These are phyloP conservation scores for Steinernema khuongi DNA, from an alignment of 1,140 invertebrate genomes.

Conservation along the genomic window DNA sequence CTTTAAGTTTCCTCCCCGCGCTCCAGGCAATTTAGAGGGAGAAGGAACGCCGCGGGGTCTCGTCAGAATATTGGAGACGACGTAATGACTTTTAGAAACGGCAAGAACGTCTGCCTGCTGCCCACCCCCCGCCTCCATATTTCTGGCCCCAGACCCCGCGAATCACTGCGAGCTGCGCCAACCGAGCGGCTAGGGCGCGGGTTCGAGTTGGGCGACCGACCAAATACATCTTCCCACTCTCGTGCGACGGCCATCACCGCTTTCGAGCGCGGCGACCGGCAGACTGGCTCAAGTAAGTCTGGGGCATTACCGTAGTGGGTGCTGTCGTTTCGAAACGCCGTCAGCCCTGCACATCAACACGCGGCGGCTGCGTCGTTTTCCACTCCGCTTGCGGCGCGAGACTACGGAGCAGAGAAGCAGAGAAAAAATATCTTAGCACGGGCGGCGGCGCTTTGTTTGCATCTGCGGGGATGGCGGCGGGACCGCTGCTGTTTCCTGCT, in stretches of 20 bases:
- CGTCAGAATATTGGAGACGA: background rate
- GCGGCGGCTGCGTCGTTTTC: conserved; percentile 13
- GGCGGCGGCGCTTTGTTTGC: background rate
- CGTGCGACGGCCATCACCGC: conserved; percentile 16
- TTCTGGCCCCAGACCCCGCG: background rate
- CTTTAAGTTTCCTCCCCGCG: background rate
- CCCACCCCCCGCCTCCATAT: background rate
- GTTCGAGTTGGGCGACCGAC: background rate
- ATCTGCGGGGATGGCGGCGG: background rate
- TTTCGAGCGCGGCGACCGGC: conserved; percentile 5
- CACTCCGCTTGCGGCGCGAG: conserved; percentile 10
- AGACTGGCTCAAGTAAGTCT: background rate
- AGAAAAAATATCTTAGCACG: conserved; percentile 17
- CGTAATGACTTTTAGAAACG: conserved; percentile 1
- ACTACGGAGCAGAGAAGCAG: background rate
- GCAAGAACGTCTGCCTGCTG: background rate
- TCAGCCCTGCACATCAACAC: conserved; percentile 5
- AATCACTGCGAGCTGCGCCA: background rate
- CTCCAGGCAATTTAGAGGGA: background rate
- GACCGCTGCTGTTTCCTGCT: background rate
- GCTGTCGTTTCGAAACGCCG: background rate
- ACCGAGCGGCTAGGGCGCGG: background rate
- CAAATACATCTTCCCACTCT: background rate
- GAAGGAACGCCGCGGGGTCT: background rate
- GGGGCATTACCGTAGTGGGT: background rate